Evolutionary conservation across 37 sponge, comb jelly and placozoan species (phyloP).

Genomic region (Diacarnus erythraeanus): DNA sequence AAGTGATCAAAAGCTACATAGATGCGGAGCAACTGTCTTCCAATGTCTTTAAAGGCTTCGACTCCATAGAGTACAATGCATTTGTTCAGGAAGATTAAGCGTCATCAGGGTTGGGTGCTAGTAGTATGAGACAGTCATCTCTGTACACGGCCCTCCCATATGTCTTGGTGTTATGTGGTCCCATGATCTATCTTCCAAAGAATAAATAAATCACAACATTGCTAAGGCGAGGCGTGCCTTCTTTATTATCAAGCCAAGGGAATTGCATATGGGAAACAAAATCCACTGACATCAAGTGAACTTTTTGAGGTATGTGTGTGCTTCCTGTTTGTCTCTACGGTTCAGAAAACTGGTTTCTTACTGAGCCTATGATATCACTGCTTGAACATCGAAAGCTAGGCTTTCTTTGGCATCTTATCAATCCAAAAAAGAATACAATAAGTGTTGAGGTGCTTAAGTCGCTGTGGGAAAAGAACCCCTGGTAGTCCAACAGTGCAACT

Average conservation of each 20-base stretch:
- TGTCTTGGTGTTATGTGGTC: not conserved
- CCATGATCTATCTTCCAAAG: not conserved
- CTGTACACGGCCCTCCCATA: not conserved
- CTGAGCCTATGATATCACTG: not conserved
- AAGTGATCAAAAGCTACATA: too few relatives aligned
- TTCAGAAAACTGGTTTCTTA: not conserved
- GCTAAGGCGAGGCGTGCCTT: not conserved
- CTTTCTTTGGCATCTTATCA: not conserved
- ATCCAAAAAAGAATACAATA: not conserved
- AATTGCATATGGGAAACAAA: too few relatives aligned
- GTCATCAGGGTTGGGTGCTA: too few relatives aligned
- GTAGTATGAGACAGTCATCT: not conserved
- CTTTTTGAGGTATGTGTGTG: not conserved
- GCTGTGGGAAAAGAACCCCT: not conserved
- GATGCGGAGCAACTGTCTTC: too few relatives aligned
- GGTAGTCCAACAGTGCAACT: not conserved
- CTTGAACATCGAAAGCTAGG: slow-evolving; percentile 1
- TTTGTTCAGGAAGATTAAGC: too few relatives aligned
- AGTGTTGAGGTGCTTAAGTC: not conserved
- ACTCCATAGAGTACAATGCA: too few relatives aligned
- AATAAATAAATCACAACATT: not conserved
- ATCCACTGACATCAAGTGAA: not conserved
- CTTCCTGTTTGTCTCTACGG: not conserved
- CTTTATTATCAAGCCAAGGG: too few relatives aligned
- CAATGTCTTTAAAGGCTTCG: too few relatives aligned